Evolutionary conservation across 2,888 invertebrate genomes (phyloP).

Genomic region (Acanthococcus lagerstroemiae): DNA sequence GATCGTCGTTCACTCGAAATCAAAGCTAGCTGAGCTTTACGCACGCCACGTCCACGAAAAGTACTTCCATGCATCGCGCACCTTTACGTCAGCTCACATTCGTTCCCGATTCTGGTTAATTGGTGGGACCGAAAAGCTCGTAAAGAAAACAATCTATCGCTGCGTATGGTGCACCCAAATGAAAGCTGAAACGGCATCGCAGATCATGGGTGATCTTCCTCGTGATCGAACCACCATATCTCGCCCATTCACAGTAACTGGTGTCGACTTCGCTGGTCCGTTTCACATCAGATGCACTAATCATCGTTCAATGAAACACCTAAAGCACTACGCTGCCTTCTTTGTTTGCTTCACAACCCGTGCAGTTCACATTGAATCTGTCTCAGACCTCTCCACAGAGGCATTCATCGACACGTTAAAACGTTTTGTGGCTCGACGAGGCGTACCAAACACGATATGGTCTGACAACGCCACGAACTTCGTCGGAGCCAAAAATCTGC

Average conservation of each 20-base stretch:
- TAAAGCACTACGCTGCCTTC: background rate
- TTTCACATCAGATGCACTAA: background rate
- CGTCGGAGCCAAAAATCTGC: too few species aligned
- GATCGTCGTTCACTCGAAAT: background rate
- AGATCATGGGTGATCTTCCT: conserved; percentile 15
- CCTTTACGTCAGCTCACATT: background rate
- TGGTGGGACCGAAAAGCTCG: background rate
- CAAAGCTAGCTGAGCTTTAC: background rate
- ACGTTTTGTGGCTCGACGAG: conserved; percentile 36
- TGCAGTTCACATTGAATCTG: too few species aligned
- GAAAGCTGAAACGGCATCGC: background rate
- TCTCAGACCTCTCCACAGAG: conserved; percentile 1
- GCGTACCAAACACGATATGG: too few species aligned
- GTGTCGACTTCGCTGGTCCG: conserved; percentile 14
- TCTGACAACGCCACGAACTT: too few species aligned
- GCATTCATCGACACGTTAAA: conserved; percentile 1
- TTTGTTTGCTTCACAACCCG: conserved; percentile 21
- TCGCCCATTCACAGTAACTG: background rate
- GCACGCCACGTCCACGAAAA: background rate
- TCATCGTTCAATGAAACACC: background rate
- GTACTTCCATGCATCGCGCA: background rate
- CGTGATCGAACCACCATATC: background rate
- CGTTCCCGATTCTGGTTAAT: conserved; percentile 1
- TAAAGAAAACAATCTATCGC: background rate
- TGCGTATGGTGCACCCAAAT: background rate